Evolutionary conservation across 2,113 vertebrate genomes (phyloP).

Genomic region (Candoia aspera): DNA sequence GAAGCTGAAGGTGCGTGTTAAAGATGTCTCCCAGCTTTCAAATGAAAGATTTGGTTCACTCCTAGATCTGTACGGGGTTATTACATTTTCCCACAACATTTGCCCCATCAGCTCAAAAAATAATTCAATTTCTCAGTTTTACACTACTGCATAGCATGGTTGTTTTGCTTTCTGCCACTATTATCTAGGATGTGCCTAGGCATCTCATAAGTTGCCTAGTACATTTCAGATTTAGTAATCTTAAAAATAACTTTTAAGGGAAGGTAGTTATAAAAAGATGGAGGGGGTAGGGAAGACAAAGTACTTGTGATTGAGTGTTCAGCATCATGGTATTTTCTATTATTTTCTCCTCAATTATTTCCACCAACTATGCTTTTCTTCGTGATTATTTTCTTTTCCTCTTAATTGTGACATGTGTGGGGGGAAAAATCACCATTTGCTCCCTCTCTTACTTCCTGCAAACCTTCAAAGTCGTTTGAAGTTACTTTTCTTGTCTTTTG

Average conservation of each 20-base stretch:
- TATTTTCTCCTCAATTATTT: background rate
- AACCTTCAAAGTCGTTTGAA: constrained; percentile 76
- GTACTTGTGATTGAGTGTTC: background rate
- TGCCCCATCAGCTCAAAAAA: background rate
- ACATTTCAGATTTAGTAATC: background rate
- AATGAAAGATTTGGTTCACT: background rate
- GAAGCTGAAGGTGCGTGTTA: background rate
- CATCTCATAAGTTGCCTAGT: background rate
- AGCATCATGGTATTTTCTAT: background rate
- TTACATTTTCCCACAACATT: background rate
- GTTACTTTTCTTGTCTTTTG: constrained; percentile 75
- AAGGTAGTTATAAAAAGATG: background rate
- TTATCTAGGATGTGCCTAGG: background rate
- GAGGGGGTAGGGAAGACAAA: background rate
- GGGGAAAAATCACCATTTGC: constrained; percentile 45
- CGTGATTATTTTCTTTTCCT: rapidly evolving
- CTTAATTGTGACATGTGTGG: background rate
- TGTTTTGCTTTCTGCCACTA: background rate
- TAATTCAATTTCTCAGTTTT: background rate
- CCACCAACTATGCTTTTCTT: background rate
- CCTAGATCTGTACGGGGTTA: background rate
- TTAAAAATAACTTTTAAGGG: constrained; percentile 14
- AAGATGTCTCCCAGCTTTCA: background rate
- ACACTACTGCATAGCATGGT: background rate
- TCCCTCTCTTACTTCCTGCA: constrained; percentile 43